phyloP scores from a whole-genome alignment of 2,888 invertebrate species.

The Iselma pallidipennis region DNA sequence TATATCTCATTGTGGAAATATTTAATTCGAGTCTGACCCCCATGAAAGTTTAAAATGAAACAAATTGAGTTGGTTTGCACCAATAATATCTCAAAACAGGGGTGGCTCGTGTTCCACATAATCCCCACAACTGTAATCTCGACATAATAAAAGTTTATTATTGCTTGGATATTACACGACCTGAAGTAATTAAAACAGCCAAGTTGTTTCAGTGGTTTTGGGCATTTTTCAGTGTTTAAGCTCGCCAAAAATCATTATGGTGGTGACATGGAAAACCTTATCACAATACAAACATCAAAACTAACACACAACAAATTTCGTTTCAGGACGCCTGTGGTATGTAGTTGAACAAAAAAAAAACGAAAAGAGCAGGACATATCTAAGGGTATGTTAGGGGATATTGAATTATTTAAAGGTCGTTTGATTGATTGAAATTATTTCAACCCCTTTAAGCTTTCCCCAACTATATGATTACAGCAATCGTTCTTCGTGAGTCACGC shows the following conservation, averaged over 20 bases:
- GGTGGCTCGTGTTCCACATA: constrained; percentile 24
- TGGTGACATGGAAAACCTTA: no score
- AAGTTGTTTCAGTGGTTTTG: not conserved
- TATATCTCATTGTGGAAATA: constrained; percentile 45
- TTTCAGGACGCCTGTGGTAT: no score
- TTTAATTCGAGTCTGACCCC: constrained; percentile 42
- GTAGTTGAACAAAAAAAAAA: no score
- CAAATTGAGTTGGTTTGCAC: constrained; percentile 51
- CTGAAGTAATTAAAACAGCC: not conserved
- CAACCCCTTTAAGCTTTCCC: constrained; percentile 19
- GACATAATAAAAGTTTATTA: constrained; percentile 12
- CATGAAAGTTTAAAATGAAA: constrained; percentile 32
- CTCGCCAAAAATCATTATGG: not conserved
- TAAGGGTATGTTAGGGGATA: not conserved
- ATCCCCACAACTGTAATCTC: constrained; percentile 8
- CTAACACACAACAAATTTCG: no score
- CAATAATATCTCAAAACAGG: constrained; percentile 39
- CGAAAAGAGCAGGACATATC: no score
- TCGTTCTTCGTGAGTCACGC: constrained; percentile 27
- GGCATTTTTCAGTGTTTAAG: not conserved
- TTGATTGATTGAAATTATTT: constrained; percentile 23
- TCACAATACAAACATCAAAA: no score
- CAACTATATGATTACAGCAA: constrained; percentile 11
- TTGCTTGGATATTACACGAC: not conserved
- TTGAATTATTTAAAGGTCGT: not conserved